phyloP scores from a whole-genome alignment of 2,113 vertebrate species.

The Uria aalge region DNA sequence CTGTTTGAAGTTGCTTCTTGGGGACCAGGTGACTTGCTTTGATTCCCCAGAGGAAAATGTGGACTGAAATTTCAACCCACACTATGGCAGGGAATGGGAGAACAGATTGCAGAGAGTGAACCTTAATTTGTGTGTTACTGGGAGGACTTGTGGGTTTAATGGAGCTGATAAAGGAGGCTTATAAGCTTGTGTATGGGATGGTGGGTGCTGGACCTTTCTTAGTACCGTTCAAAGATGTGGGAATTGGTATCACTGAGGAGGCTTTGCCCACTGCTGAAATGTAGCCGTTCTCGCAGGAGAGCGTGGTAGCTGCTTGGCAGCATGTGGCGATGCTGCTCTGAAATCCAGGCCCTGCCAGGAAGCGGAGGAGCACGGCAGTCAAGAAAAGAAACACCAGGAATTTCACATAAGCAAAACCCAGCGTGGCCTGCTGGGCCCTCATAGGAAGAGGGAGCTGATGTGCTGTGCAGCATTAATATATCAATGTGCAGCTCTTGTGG shows the following conservation, averaged over 20 bases:
- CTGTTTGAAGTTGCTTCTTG: background rate
- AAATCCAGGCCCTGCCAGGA: background rate
- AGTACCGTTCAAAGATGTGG: background rate
- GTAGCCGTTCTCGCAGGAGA: fast-evolving
- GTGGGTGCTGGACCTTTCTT: background rate
- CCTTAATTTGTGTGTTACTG: background rate
- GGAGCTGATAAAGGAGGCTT: background rate
- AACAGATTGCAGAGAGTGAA: background rate
- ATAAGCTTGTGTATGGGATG: background rate
- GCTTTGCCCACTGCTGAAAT: background rate
- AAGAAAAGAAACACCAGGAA: background rate
- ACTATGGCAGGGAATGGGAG: too few species aligned
- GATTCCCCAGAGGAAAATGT: background rate
- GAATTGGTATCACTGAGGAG: fast-evolving
- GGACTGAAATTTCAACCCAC: background rate
- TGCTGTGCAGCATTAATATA: fast-evolving
- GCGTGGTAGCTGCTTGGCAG: background rate
- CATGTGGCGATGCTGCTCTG: background rate
- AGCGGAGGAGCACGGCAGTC: background rate
- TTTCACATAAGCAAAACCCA: background rate
- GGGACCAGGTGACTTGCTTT: background rate
- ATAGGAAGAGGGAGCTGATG: fast-evolving
- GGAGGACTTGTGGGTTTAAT: background rate
- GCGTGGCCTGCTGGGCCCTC: background rate
- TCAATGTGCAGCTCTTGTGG: fast-evolving